Percentiles rank a stretch among this genome's conserved stretches.
phyloP scores from a whole-genome alignment of 2,797 vertebrate species.

The Myiotriccus ornatus region DNA sequence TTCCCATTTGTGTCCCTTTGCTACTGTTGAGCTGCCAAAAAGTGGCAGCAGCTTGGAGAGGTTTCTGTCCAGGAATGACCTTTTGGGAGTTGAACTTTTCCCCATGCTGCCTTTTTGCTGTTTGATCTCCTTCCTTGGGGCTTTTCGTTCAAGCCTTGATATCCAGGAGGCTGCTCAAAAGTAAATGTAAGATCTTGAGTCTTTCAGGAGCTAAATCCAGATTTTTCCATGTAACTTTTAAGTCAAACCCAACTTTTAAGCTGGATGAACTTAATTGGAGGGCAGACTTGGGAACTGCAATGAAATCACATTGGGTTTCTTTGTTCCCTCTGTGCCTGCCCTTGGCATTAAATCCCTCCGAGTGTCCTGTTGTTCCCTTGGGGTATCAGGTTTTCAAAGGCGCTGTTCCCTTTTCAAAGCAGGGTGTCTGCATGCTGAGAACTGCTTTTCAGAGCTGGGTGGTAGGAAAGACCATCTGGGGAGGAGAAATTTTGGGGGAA shows the following conservation, averaged over 20 bases:
- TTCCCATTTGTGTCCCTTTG: not conserved
- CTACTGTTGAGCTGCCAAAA: not conserved
- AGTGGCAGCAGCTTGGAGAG: not conserved
- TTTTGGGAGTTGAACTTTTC: not conserved
- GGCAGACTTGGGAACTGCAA: not conserved
- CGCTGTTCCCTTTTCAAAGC: not conserved
- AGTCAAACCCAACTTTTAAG: not conserved
- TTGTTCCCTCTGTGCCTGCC: not conserved
- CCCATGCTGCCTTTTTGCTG: not conserved
- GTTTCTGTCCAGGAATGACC: not conserved
- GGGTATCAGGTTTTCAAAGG: not conserved
- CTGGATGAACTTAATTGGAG: not conserved
- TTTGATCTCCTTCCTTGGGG: not conserved
- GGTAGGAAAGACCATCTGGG: not conserved
- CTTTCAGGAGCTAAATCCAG: not conserved
- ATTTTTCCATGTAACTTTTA: not conserved
- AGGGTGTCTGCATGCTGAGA: not conserved
- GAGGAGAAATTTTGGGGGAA: not conserved
- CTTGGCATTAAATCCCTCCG: accelerated
- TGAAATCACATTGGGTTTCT: not conserved
- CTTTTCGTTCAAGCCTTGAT: not conserved
- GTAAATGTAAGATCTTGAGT: not conserved
- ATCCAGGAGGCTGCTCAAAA: not conserved
- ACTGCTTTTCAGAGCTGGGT: not conserved
- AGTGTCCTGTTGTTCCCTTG: not conserved